Conservation (phyloP, 1,140 invertebrate species). For the Nasonia vitripennis region DNA sequence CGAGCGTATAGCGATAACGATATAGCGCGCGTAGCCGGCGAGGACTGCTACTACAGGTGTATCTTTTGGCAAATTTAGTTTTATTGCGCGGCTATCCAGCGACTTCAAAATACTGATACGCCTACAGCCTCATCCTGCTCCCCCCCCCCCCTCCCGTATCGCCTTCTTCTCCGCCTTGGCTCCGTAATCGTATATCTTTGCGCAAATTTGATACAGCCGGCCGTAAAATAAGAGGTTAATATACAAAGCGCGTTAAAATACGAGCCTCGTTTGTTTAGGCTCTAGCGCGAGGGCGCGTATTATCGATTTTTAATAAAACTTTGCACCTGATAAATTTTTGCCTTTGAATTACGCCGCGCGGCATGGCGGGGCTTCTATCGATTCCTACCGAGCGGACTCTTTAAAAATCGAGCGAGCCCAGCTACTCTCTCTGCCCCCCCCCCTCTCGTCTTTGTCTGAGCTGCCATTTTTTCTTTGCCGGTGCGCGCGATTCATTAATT, state of each 20-base stretch:
- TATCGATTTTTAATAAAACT: not conserved
- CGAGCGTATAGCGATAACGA: not conserved
- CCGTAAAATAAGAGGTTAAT: not conserved
- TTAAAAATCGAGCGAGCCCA: not conserved
- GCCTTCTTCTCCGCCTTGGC: not conserved
- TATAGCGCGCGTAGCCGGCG: not conserved
- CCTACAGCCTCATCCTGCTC: not conserved
- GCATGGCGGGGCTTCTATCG: not conserved
- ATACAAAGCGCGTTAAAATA: not conserved
- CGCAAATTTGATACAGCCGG: not conserved
- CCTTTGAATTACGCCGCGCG: not conserved
- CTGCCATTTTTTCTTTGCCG: not conserved
- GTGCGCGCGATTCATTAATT: not conserved
- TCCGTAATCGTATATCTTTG: not conserved
- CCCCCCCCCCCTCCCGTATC: too few relatives aligned
- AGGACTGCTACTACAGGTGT: not conserved
- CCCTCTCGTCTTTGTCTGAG: not conserved
- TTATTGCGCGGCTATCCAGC: not conserved
- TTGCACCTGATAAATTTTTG: constrained; percentile 1
- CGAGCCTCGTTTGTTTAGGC: not conserved
- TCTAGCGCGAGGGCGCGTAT: too few relatives aligned
- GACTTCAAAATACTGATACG: not conserved
- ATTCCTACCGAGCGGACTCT: not conserved
- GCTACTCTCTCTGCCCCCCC: not conserved
- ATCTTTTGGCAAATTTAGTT: constrained; percentile 4